Percentiles rank a stretch among this genome's conserved stretches.
Conservation (phyloP, 35 echinoderm and acorn worm species). For the Apostichopus japonicus region DNA sequence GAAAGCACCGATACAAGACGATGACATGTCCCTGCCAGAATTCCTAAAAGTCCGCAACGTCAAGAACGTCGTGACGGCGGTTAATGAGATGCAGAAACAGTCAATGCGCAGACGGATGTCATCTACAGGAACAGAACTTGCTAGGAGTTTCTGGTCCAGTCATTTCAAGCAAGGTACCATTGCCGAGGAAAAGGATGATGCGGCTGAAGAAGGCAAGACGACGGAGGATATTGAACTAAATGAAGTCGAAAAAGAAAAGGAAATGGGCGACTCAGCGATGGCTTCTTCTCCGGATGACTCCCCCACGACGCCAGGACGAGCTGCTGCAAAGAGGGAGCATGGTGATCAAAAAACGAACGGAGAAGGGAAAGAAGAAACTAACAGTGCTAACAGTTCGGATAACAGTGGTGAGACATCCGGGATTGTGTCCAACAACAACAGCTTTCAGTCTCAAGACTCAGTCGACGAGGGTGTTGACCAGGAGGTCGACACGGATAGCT, state of each 20-base stretch:
- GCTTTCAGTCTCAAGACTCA: conserved; percentile 98
- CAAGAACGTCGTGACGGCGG: conserved; percentile 88
- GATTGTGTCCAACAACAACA: conserved; percentile 90
- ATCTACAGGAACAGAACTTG: conserved; percentile 20
- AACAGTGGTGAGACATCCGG: conserved; percentile 90
- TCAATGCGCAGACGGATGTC: conserved; percentile 71
- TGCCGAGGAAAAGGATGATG: conserved; percentile 58
- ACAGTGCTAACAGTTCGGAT: conserved; percentile 56
- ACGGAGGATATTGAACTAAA: conserved; percentile 4
- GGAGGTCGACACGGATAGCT: conserved; percentile 5
- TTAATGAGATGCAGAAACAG: conserved; percentile 92
- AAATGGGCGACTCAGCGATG: background rate
- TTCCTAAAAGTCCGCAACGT: conserved; percentile 97
- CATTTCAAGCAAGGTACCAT: conserved; percentile 27
- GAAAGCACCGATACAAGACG: conserved; percentile 82
- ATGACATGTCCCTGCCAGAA: conserved; percentile 92
- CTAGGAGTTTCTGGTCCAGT: conserved; percentile 26
- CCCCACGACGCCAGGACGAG: background rate
- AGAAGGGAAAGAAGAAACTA: conserved; percentile 50
- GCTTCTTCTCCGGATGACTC: conserved; percentile 5
- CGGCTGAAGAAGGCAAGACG: background rate
- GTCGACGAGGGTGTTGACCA: conserved; percentile 62
- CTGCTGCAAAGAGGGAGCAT: background rate
- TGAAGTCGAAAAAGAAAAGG: background rate
- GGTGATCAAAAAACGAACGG: conserved; percentile 7